Percentiles rank a stretch among this genome's conserved stretches.
phyloP scores from a whole-genome alignment of 2,113 vertebrate genomes.

The Grus americana region DNA sequence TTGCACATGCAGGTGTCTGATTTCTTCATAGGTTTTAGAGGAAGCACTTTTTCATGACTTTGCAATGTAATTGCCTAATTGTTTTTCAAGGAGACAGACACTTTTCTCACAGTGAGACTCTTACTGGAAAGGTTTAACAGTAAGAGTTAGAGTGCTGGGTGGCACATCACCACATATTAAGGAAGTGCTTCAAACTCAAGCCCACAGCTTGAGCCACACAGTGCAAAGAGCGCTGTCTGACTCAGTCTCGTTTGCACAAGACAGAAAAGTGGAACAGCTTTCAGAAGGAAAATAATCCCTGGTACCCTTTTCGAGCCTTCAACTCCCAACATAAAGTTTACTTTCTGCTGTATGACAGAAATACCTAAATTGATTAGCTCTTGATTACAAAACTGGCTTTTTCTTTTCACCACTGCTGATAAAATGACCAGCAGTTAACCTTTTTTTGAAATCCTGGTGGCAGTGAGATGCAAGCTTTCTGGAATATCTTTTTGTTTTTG shows the following conservation, averaged over 20 bases:
- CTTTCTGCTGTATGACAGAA: neutral
- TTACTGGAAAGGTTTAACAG: neutral
- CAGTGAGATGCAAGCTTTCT: neutral
- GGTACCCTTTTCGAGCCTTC: neutral
- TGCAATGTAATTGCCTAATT: conserved; percentile 15
- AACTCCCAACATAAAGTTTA: neutral
- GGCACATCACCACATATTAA: neutral
- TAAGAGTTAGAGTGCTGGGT: neutral
- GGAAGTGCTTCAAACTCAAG: neutral
- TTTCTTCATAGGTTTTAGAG: conserved; percentile 47
- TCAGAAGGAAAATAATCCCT: neutral
- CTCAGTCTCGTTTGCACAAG: neutral
- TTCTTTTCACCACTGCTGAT: neutral
- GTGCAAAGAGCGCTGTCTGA: neutral
- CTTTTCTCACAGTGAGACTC: neutral
- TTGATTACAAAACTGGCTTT: neutral
- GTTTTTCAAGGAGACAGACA: conserved; percentile 28
- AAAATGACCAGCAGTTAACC: neutral
- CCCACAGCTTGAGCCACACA: neutral
- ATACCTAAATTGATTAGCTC: neutral
- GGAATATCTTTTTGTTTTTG: neutral
- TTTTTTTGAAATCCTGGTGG: neutral
- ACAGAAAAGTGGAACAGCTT: neutral
- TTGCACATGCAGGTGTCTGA: neutral
- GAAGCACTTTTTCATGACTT: conserved; percentile 45